Base-by-base conservation (phyloP, 1,140 invertebrate genomes). In the Anagrus nilaparvatae region DNA sequence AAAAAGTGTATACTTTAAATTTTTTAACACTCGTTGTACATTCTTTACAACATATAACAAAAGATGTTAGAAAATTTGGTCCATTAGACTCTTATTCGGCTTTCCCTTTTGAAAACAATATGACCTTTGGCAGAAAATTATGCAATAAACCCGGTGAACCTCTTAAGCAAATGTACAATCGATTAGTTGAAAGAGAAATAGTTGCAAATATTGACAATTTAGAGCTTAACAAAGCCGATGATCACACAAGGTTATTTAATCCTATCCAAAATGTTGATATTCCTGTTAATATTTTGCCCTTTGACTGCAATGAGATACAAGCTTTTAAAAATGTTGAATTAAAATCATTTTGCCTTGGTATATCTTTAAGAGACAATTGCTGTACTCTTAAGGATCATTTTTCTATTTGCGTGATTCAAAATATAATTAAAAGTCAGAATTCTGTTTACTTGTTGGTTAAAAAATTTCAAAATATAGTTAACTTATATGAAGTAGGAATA, bases 61-160 rank as follows among this genome's bases (percentile, higher is more conserved):
- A 46, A 8, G 51, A 49, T 29, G 42, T 44, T 9, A 34, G 38
- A 18, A 7, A 17, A 3, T 48, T 46, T 12, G 51, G 47, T 13
- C 21, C 21, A 17, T 5, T 53, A 21, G 51, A 51, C 35, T 33
- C 23, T 2, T 49, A 36, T 47, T 50, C 49, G 23, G 36, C 51
- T 19, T 53, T 50, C 25, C 30, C 44, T 2, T 53, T 38, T 23
- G 44, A 53, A 46, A 49, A 42, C 18, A 53, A 51, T 24, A 53
- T 53, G 46, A 40, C 25, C 6, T 39, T 44, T 12, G 49, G 46
- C 13, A 33, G 37, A 21, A 40, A 46, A 35, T 23, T 5, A 23
- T 23, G 12, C 14, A 40, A 40, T 16, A 51, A 49, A 14, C 49
- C 47, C 12, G 19, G 47, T 33, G 4, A 34, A 10, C 45, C 44